These are phyloP conservation scores for Acanthurus tractus DNA, from an alignment of 2,797 vertebrate species.

Conservation along the genomic window DNA sequence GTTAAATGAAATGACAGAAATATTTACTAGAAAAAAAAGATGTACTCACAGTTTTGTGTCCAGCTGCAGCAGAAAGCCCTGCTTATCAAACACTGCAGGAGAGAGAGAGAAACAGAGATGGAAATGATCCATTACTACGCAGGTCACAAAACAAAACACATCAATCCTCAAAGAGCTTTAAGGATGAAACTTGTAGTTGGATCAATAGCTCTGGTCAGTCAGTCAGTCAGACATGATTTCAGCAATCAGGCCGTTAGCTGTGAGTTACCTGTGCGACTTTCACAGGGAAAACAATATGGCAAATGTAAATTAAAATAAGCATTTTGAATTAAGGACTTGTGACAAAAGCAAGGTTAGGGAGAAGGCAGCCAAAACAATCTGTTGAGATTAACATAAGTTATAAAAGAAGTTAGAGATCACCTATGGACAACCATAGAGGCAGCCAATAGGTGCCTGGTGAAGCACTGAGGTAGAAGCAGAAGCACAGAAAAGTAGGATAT, in stretches of 20 bases:
- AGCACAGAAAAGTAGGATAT: conserved; percentile 53
- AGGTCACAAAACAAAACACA: conserved; percentile 1
- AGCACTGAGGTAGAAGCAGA: conserved; percentile 59
- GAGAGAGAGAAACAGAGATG: conserved; percentile 51
- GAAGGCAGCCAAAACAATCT: conserved; percentile 80
- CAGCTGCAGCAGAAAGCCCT: conserved; percentile 95
- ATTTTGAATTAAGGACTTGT: conserved; percentile 61
- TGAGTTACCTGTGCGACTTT: conserved; percentile 49
- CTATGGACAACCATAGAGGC: conserved; percentile 73
- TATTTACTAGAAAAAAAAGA: conserved; percentile 5
- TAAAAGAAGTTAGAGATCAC: conserved; percentile 78
- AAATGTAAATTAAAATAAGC: conserved; percentile 55
- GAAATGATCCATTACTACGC: conserved; percentile 33
- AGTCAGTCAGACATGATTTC: conserved; percentile 45
- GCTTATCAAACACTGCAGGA: conserved; percentile 92
- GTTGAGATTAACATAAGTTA: conserved; percentile 75
- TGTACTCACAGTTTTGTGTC: conserved; percentile 95
- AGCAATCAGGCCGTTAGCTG: conserved; percentile 68
- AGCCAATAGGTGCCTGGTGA: conserved; percentile 79
- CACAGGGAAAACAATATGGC: conserved; percentile 51
- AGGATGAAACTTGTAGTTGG: conserved; percentile 14
- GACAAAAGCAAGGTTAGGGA: conserved; percentile 73
- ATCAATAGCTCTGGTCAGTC: conserved; percentile 35
- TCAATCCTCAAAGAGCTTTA: neutral
- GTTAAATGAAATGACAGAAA: conserved; percentile 19